Evolutionary conservation across 2,888 invertebrate genomes (phyloP).

Genomic region (Drosophila falleni): DNA sequence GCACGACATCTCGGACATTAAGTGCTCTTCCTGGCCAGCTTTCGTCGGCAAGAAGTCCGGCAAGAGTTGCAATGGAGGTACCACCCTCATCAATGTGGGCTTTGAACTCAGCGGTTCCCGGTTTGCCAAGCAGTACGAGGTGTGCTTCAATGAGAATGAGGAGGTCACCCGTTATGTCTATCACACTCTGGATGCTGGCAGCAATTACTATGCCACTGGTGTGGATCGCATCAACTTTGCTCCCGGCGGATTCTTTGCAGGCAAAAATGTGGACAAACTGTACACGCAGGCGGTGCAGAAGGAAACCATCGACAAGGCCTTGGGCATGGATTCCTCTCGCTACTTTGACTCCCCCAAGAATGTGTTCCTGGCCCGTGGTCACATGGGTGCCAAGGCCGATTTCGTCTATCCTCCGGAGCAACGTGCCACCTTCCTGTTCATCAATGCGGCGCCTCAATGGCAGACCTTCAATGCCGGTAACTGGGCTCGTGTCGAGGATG

Average conservation of each 20-base stretch:
- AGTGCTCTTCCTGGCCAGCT: constrained; percentile 78
- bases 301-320: constrained; percentile 74
- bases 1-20: constrained; percentile 72
- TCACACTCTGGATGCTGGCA: constrained; percentile 81
- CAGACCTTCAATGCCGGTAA: constrained; percentile 87
- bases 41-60: constrained; percentile 76
- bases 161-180: constrained; percentile 83
- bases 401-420: constrained; percentile 86
- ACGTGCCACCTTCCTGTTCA: constrained; percentile 86
- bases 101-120: constrained; percentile 69
- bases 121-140: constrained; percentile 82
- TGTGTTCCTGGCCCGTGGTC: constrained; percentile 85
- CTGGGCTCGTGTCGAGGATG: constrained; percentile 86
- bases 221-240: constrained; percentile 82
- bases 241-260: constrained; percentile 77
- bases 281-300: constrained; percentile 82
- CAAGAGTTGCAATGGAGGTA: constrained; percentile 73
- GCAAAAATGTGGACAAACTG: constrained; percentile 76
- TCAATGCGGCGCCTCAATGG: constrained; percentile 87
- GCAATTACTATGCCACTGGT: constrained; percentile 83
- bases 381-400: constrained; percentile 86
- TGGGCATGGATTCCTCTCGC: constrained; percentile 67
- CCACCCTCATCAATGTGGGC: constrained; percentile 81
- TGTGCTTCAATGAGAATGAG: constrained; percentile 83
- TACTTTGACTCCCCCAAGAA: constrained; percentile 66